These are phyloP conservation scores for Nematolebias whitei DNA, from an alignment of 2,113 vertebrate genomes.

Conservation along the genomic window DNA sequence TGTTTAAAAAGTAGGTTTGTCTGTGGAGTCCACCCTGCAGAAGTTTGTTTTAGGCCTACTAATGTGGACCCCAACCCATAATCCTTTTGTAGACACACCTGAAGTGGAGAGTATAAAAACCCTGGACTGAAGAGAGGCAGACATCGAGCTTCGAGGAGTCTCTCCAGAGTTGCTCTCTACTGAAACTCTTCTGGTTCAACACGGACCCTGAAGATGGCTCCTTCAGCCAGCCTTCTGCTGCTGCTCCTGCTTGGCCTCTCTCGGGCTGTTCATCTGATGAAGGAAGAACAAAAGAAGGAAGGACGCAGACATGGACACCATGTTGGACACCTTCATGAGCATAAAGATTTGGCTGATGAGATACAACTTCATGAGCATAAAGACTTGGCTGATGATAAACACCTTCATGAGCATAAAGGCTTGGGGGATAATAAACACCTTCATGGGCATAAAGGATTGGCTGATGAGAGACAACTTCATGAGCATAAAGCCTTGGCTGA, in stretches of 20 bases:
- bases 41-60: not conserved
- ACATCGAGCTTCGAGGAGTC: constrained; percentile 9
- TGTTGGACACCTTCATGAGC: not conserved
- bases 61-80: constrained; percentile 4
- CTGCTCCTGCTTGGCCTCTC: constrained; percentile 24
- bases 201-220: constrained; percentile 1
- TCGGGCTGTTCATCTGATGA: not conserved
- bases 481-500: not conserved
- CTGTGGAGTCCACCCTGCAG: constrained; percentile 2
- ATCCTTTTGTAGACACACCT: constrained; percentile 17
- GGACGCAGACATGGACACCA: too few relatives aligned
- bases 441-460: not conserved
- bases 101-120: not conserved
- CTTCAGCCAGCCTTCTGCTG: constrained; percentile 16
- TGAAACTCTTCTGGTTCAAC: constrained; percentile 5
- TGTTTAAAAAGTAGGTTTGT: constrained; percentile 38
- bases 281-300: not conserved
- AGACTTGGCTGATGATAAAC: not conserved
- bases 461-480: not conserved
- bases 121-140: constrained; percentile 6
- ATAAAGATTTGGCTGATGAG: not conserved
- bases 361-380: not conserved
- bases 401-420: not conserved
- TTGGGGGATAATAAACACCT: too few relatives aligned
- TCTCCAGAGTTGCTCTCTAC: not conserved